Base-by-base conservation (phyloP, 1,140 invertebrate species). In the Drosophila setifemur region DNA sequence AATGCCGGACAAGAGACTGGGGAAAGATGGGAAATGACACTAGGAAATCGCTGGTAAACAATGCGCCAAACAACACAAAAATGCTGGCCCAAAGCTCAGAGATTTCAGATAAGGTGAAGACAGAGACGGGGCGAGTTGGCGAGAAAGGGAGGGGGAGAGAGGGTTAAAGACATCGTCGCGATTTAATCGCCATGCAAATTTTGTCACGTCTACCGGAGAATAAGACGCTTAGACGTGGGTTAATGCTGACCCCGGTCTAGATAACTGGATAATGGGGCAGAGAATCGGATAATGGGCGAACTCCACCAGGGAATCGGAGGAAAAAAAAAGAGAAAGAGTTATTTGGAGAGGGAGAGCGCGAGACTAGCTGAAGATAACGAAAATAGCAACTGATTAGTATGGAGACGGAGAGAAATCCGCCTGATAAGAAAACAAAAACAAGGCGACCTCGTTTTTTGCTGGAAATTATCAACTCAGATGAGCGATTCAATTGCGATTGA, bases 11-110 rank as follows among this genome's bases (percentile, higher is more conserved):
- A 35, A 47, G 31, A 39, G 11, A 33, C 43, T 9, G 55, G 25
- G 21, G 18, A 57, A 47, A 47, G 44, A 29, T 53, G 81, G 75
- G 81, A 85, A 85, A 87, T 87, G 81, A 81, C 81, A 85, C 81
- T 85, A 87, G 81, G 81, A 85, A 85, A 85, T 85, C 75, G 81
- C 81, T 86, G 73, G 81, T 85, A 86, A 86, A 81, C 82, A 75
- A 86, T 64, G 71, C 61, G 73, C 61, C 69, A 67, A 63, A 45
- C 31, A 55, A n/a, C 39, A 45, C n/a, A 28, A 31, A 64, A 50
- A 40, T 67, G 39, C 39, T 67, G 39, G 28, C 63, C 63, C 18
- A 67, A 67, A 53, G 39, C 63, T 43, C 39, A 19, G 28, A 67
- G 45, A 67, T 69, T 57, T 55, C 7, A 45, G 67, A 70, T 69